These are phyloP conservation scores for Sminthurinus aureus DNA, from an alignment of 2,888 invertebrate genomes.

Conservation along the genomic window DNA sequence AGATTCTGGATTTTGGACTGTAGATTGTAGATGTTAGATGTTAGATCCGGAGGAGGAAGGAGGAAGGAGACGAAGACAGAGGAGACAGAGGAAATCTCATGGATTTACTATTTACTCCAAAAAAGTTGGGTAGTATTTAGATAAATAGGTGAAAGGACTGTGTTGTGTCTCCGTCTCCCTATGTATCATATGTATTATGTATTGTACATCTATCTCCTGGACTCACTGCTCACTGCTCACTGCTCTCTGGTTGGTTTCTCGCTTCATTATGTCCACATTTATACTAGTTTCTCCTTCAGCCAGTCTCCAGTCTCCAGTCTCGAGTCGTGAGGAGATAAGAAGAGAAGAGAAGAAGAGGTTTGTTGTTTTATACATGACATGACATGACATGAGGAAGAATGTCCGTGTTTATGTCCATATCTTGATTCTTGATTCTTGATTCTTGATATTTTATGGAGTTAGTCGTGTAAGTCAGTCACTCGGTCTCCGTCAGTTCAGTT, in stretches of 20 bases:
- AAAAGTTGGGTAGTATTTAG: not conserved
- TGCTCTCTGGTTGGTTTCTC: not conserved
- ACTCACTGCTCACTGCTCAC: too few relatives aligned
- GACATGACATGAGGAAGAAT: too few relatives aligned
- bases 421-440: not conserved
- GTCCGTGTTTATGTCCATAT: not conserved
- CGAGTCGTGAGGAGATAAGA: too few relatives aligned
- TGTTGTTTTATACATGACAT: too few relatives aligned
- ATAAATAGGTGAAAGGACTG: not conserved
- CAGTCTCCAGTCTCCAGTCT: too few relatives aligned
- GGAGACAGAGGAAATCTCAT: not conserved
- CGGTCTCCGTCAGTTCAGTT: too few relatives aligned
- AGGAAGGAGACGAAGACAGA: not conserved
- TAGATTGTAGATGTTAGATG: not conserved
- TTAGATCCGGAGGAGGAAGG: not conserved
- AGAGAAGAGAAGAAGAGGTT: too few relatives aligned
- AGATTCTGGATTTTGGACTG: not conserved
- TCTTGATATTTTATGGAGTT: not conserved
- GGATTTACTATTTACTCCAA: not conserved
- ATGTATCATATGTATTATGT: too few relatives aligned
- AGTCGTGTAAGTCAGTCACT: too few relatives aligned
- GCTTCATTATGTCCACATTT: conserved; percentile 29
- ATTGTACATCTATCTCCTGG: too few relatives aligned
- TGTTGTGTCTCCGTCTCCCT: too few relatives aligned
- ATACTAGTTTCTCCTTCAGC: conserved; percentile 12